These are phyloP conservation scores for Bilobella aurantiaca DNA, from an alignment of 1,140 invertebrate species.

Conservation along the genomic window DNA sequence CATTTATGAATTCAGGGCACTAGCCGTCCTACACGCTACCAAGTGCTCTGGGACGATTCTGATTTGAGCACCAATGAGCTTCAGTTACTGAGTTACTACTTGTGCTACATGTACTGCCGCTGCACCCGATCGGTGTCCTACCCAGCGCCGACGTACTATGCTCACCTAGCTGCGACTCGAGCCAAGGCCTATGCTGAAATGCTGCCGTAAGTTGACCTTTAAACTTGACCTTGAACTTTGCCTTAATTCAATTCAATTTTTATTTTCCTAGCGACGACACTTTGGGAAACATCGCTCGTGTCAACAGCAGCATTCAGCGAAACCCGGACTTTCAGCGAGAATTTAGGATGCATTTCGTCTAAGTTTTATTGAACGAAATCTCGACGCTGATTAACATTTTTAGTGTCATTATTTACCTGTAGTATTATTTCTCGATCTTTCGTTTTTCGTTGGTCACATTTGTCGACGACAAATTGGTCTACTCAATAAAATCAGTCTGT, in stretches of 20 bases:
- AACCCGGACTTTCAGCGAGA: background rate
- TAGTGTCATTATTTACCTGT: too few species aligned
- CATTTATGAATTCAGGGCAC: too few species aligned
- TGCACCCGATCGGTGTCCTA: slow-evolving; percentile 80
- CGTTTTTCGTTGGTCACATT: too few species aligned
- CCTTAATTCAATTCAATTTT: background rate
- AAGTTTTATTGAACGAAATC: too few species aligned
- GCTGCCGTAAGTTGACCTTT: background rate
- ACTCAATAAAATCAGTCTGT: too few species aligned
- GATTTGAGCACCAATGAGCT: slow-evolving; percentile 61
- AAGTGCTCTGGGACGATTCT: slow-evolving; percentile 69
- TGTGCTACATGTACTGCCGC: slow-evolving; percentile 78
- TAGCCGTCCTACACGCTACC: slow-evolving; percentile 76
- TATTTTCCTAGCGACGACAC: background rate
- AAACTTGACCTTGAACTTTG: background rate
- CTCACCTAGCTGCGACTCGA: slow-evolving; percentile 74
- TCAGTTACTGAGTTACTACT: slow-evolving; percentile 67
- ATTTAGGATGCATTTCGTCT: background rate
- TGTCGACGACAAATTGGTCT: too few species aligned
- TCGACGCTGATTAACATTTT: too few species aligned
- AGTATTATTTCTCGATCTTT: too few species aligned
- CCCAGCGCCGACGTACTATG: slow-evolving; percentile 85
- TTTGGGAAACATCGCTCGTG: background rate
- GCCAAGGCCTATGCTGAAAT: slow-evolving; percentile 39
- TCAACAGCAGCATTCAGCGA: background rate